Conservation (phyloP, 2,888 invertebrate species). For the Formica aserva region DNA sequence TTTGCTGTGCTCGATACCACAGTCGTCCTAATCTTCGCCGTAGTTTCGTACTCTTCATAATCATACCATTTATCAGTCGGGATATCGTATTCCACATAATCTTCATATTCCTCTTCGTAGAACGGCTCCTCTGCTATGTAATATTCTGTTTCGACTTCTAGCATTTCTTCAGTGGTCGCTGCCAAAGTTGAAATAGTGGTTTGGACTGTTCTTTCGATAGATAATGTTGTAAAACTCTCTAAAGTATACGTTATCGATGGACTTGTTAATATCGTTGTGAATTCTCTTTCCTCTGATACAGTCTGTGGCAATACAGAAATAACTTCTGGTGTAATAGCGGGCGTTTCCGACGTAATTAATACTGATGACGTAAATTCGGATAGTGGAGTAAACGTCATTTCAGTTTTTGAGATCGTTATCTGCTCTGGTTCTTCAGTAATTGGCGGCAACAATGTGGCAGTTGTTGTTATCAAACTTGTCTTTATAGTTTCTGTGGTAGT, state of each 20-base stretch:
- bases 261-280: conserved; percentile 21
- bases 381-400: background rate
- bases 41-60: conserved; percentile 52
- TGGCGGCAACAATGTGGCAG: background rate
- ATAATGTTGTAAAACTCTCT: background rate
- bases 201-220: background rate
- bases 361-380: background rate
- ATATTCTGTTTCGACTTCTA: conserved; percentile 37
- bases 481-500: background rate
- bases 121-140: conserved; percentile 11
- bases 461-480: conserved; percentile 1
- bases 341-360: conserved; percentile 15
- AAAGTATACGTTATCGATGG: background rate
- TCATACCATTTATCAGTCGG: conserved; percentile 29
- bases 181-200: background rate
- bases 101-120: conserved; percentile 48
- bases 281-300: conserved; percentile 1
- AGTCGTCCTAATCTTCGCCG: background rate
- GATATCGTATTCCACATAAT: conserved; percentile 33
- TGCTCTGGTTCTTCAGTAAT: conserved; percentile 28
- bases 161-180: background rate
- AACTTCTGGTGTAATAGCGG: conserved; percentile 3
- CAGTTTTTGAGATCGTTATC: background rate
- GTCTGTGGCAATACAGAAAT: conserved; percentile 14
- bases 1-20: background rate